These are phyloP conservation scores for Pyralis farinalis DNA, from an alignment of 2,888 invertebrate genomes.

Conservation along the genomic window DNA sequence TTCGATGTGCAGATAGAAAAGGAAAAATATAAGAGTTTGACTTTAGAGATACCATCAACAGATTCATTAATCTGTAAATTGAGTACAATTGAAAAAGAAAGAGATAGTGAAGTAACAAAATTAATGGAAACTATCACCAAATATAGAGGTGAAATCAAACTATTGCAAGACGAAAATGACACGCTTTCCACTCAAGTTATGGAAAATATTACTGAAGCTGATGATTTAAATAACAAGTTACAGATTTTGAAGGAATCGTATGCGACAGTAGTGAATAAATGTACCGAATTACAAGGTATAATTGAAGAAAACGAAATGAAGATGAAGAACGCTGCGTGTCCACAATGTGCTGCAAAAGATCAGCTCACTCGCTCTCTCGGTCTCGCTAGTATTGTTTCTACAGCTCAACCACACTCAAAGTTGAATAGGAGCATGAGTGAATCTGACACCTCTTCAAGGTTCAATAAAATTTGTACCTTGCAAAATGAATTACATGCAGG, in stretches of 20 bases:
- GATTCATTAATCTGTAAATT: conserved; percentile 47
- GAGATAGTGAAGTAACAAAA: conserved; percentile 37
- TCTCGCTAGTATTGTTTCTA: conserved; percentile 20
- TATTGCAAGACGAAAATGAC: conserved; percentile 75
- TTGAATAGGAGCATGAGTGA: conserved; percentile 61
- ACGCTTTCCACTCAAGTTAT: conserved; percentile 79
- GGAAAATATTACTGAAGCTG: conserved; percentile 79
- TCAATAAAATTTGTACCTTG: conserved; percentile 62
- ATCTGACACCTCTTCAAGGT: conserved; percentile 54
- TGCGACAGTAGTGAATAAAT: conserved; percentile 32
- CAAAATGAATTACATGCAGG: conserved; percentile 65
- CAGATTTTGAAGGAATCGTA: conserved; percentile 37
- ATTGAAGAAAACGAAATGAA: conserved; percentile 18
- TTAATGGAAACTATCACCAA: conserved; percentile 31
- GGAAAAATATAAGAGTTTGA: conserved; percentile 43
- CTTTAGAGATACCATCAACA: conserved; percentile 44
- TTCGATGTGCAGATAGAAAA: conserved; percentile 35
- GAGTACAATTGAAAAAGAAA: conserved; percentile 43
- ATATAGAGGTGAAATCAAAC: conserved; percentile 41
- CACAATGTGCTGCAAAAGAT: conserved; percentile 38
- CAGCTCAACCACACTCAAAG: conserved; percentile 31
- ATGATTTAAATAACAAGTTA: conserved; percentile 63
- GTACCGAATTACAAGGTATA: conserved; percentile 28
- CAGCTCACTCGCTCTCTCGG: conserved; percentile 29
- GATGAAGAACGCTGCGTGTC: conserved; percentile 22